Percentiles rank a stretch among this genome's conserved stretches.
Evolutionary conservation across 2,797 vertebrate genomes (phyloP).

Genomic region (Poeciliopsis turneri): DNA sequence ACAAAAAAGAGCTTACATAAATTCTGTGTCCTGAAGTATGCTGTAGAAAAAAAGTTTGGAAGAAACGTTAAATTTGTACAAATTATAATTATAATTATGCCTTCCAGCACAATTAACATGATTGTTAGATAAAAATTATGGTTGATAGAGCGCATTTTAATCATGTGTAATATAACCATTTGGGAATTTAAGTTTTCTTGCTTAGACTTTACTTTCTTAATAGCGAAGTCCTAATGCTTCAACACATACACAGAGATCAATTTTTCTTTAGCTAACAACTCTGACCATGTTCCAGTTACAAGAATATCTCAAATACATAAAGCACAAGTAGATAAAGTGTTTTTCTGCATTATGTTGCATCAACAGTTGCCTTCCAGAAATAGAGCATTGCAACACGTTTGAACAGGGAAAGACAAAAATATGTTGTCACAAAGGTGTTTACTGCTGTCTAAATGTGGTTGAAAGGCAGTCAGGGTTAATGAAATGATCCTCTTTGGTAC

Average conservation of each 20-base stretch:
- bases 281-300: neutral
- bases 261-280: neutral
- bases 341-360: neutral
- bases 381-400: neutral
- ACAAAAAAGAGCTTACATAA: neutral
- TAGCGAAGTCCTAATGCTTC: too few species aligned
- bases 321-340: neutral
- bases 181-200: too few species aligned
- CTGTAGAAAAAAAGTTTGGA: neutral
- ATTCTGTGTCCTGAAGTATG: neutral
- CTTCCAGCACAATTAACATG: neutral
- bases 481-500: neutral
- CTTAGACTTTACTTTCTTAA: too few species aligned
- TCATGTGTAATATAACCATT: neutral
- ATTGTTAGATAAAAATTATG: neutral
- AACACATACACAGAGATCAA: too few species aligned
- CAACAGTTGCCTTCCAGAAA: neutral
- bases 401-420: neutral
- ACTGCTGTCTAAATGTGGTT: neutral
- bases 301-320: neutral
- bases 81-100: neutral
- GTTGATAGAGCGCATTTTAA: neutral
- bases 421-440: neutral
- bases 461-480: neutral
- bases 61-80: neutral